Evolutionary conservation across 2,888 invertebrate genomes (phyloP), one percentile per base, ranked within the genome.

Genomic region (Leistus spinibarbis): DNA sequence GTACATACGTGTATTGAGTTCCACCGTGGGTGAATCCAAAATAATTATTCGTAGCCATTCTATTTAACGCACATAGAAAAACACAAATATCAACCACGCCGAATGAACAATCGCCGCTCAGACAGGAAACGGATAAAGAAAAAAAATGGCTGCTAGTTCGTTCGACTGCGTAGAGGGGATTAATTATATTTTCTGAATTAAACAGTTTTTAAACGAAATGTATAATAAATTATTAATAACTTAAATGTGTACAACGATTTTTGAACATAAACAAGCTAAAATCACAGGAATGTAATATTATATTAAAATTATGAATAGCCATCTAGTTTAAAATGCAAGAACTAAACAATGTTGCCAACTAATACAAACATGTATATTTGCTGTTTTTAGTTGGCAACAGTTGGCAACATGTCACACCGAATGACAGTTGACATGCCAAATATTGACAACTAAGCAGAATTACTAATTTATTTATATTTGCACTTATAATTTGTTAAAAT

Each of bases 1-100:
- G 78, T 80, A 88, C 92, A 90, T 88, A 94, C 93, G 93, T 94
- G 86, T 95, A 95, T 89, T 96, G 96, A 84, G 95, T 95, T 86
- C 95, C 95, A 84, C 95, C 94, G 87, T 96, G 95, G 84, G 95
- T 94, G 90, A 96, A 96, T 85, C 95, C 95, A 87, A 95, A 95
- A 90, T 96, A 96, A 90, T 96, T 96, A 89, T 96, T 96, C 87
- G 95, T 92, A 87, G 94, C 94, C 94, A 94, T 92, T 78, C 76
- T 79, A 57, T 60, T 67, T 63, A 53, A 76, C 66, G 75, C 66
- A 76, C 57, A 69, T 69, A 75, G 63, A 72, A 76, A 71, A 72
- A 68, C 60, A 72, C 53, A 64, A 76, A 56, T 57, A 40, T 56
- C 69, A 76, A 65, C 65, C 76, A 76, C 69, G 69, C 69, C 76